Base-by-base conservation (phyloP, 2,113 vertebrate genomes). In the Rattus norvegicus region DNA sequence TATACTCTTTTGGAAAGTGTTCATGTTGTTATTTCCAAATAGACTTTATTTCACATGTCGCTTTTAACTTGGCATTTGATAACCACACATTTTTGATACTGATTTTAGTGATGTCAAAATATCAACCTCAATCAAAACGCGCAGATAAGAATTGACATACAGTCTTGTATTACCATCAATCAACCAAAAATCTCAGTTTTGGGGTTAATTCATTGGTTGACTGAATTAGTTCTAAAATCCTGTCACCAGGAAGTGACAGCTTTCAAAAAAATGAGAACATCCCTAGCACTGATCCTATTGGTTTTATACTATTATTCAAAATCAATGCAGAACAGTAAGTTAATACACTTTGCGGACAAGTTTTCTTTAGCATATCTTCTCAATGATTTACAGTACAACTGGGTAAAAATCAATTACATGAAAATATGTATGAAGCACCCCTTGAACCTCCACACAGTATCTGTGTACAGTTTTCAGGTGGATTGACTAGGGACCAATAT, bases 401-500 rank as follows among this genome's bases (percentile, higher is more conserved):
- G 70, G 8, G 22, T 83, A 26, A 91, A 63, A 87, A 11, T 54
- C 63, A 47, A 88, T 39, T 70, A 80, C 70, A 84, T 61, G 49
- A 36, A 86, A 49, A 61, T 33, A 77, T 13, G 30, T 77, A 5
- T 92, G 11, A 81, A 85, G 54, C 33, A 65, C 77, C 88, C 88
- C 59, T 52, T 96, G 72, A 97, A 96, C 33, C 72, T 80, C 86
- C 91, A 90, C n/a, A 92, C 30, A 97, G 91, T 92, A 96, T 98
- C 88, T 94, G 90, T 80, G 91, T 95, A 93, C 86, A 85, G 88
- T 95, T 97, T 96, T 97, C 96, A 94, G 47, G 83, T 59, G 90
- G 85, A 95, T 79, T 95, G 70, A 73, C 87, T 92, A 93, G 81
- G 92, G 85, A 94, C 95, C 98, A 98, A 98, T 81, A 98, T 98